Percentiles rank a stretch among this genome's conserved stretches.
Conservation (phyloP, 2,888 invertebrate genomes). For the Campaea margaritaria region DNA sequence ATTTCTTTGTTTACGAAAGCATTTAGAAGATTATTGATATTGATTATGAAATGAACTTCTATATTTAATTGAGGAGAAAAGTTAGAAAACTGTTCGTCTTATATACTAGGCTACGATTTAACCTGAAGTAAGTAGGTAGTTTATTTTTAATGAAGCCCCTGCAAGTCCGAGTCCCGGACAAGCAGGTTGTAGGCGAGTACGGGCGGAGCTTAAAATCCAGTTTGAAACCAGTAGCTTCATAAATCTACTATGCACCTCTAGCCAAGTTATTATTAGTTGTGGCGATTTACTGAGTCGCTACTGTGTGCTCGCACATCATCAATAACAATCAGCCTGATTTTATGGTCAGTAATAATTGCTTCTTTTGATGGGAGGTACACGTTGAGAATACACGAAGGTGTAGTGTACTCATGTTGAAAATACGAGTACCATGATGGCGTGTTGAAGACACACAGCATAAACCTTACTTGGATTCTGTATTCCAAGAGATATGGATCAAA, state of each 20-base stretch:
- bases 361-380: not conserved
- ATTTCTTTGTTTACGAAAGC: constrained; percentile 15
- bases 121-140: too few species aligned
- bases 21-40: not conserved
- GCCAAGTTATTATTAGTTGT: constrained; percentile 29
- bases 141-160: not conserved
- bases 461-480: too few species aligned
- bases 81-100: too few species aligned
- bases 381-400: not conserved
- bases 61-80: too few species aligned
- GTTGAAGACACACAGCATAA: too few species aligned
- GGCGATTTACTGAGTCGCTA: constrained; percentile 13
- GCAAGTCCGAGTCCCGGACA: constrained; percentile 15
- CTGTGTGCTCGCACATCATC: constrained; percentile 20
- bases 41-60: too few species aligned
- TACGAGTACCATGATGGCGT: too few species aligned
- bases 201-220: constrained; percentile 30
- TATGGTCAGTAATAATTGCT: constrained; percentile 19
- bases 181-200: constrained; percentile 16
- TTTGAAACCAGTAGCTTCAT: constrained; percentile 38
- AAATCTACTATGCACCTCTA: constrained; percentile 30
- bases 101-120: too few species aligned
- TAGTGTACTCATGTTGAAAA: too few species aligned
- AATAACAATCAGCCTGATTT: constrained; percentile 22
- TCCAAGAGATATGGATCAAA: too few species aligned